Base-by-base conservation (phyloP, 2,113 vertebrate genomes). In the Colinus virginianus region DNA sequence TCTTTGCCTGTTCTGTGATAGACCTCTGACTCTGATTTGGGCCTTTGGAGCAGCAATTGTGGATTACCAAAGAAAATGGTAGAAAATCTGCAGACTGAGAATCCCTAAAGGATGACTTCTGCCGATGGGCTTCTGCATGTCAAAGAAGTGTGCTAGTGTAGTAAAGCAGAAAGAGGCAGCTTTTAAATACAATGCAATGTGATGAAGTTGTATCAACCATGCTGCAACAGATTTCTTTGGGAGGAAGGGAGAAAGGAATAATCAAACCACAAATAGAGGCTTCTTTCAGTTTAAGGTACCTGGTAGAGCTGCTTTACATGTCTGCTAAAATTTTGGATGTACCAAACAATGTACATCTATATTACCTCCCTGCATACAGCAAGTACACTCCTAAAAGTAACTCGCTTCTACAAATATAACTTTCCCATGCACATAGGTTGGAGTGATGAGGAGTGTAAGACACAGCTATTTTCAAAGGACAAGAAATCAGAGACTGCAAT, bases 51-150 rank as follows among this genome's bases (percentile, higher is more conserved):
- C 19, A 91, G 48, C 49, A 25, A 32, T 40, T 84, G 61, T 86
- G 84, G 46, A 81, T 87, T 89, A 82, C 28, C 61, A 56, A 83
- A 89, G 72, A 82, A 63, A 91, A 79, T 40, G 40, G 40, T 40
- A 40, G 40, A 40, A 40, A 96, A 94, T 90, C 86, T 90, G 91
- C 71, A 62, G 88, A 70, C 46, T 32, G 43, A 90, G 87, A 96
- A 94, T 95, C 90, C 68, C 72, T 92, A 51, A 77, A 94, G 90
- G 75, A 94, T 93, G 85, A 92, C 84, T 72, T 90, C 59, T 93
- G 66, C 78, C 88, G 86, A 95, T 67, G 87, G 90, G 49, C 75
- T 85, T 95, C 78, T 85, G 64, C 55, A 78, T 85, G 91, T 87
- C 64, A 71, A 49, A 85, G 56, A 74, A 95, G 66, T 51, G 36